Base-by-base conservation (phyloP, 2,888 invertebrate species). In the Drosophila mulleri region DNA sequence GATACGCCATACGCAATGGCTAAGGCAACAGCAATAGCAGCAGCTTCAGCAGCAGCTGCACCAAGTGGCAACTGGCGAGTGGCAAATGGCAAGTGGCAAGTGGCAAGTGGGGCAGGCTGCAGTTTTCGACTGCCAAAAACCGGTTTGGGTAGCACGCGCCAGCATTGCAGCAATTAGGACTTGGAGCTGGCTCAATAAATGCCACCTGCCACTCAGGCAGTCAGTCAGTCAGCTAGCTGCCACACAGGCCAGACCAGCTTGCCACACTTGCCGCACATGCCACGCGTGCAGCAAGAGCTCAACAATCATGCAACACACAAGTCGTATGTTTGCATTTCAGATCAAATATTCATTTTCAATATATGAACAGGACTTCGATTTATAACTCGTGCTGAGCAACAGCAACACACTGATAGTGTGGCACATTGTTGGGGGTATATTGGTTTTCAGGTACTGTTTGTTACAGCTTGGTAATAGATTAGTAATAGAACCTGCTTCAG, bases 341-440 rank as follows among this genome's bases (percentile, higher is more conserved):
- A 83, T 87, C 82, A 85, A 87, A 87, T 83, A 85, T 87, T 87
- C 72, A 85, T 83, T 77, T 82, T 69, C 87, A 81, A 86, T 83
- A 80, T 77, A 66, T 47, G 68, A 52, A 47, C 32, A 47, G 32
- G 18, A 64, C 23, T 72, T 35, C 47, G 29, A 63, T 68, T 62
- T 70, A 47, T 61, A 18, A 9, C 37, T 37, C 48, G 20, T 29
- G 29, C 26, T 39, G n/a, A 41, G 41, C 41, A 41, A 41, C 41
- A 41, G 41, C 41, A 41, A 3, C 3, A 0, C 41, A n/a, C 1
- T 5, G 9, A 4, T 8, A 14, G 14, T 29, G 1, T 12, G 14
- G 16, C 5, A 12, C 3, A 0, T 12, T 14, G 29, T 1, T 1
- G 18, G 8, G 54, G 41, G 35, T 45, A 45, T 44, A 26, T 23